Percentiles rank a stretch among this genome's conserved stretches.
Evolutionary conservation across 1,140 invertebrate genomes (phyloP).

Genomic region (Vanessa tameamea): DNA sequence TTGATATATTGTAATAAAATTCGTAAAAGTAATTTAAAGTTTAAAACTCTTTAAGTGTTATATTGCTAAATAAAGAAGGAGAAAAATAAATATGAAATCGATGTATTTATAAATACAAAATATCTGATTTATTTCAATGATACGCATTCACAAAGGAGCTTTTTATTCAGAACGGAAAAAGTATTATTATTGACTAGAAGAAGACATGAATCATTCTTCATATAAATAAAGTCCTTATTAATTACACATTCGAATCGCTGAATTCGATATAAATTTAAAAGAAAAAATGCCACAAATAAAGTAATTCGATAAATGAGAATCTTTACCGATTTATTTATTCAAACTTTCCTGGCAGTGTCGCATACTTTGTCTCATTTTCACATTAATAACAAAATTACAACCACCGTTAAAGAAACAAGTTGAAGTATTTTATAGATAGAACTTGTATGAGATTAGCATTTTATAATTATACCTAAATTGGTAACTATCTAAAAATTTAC

Average conservation of each 20-base stretch:
- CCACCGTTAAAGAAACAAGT: background rate
- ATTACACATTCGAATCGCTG: background rate
- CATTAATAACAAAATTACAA: background rate
- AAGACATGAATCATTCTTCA: constrained; percentile 11
- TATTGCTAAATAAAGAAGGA: too few species aligned
- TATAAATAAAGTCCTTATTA: background rate
- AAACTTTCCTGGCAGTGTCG: background rate
- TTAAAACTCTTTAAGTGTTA: too few species aligned
- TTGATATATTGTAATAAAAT: too few species aligned
- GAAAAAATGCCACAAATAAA: background rate
- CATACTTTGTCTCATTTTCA: background rate
- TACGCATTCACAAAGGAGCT: background rate
- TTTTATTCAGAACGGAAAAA: background rate
- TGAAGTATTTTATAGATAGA: background rate
- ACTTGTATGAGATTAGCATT: constrained; percentile 4
- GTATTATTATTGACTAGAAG: constrained; percentile 20
- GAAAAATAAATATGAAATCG: background rate
- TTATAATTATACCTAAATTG: constrained; percentile 33
- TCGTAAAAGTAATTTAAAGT: too few species aligned
- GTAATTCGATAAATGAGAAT: background rate
- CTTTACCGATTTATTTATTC: background rate
- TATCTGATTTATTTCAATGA: background rate
- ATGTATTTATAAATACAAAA: background rate
- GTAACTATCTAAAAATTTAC: constrained; percentile 38
- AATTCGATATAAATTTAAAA: background rate